Evolutionary conservation across 2,797 vertebrate species (phyloP).

Genomic region (Gorsachius magnificus): DNA sequence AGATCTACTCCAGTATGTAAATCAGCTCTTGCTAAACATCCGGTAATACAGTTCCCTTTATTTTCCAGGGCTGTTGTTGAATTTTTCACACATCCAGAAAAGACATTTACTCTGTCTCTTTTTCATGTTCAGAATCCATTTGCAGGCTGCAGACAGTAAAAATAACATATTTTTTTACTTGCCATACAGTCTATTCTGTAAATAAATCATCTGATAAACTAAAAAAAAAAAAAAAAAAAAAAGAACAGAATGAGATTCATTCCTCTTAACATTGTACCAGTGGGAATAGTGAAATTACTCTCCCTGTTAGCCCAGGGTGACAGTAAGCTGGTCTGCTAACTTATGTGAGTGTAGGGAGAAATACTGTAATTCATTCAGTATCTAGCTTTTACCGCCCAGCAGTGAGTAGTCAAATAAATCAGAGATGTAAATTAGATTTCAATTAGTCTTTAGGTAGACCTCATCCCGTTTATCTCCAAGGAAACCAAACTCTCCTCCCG

Average conservation of each 20-base stretch:
- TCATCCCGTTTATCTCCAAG: background rate
- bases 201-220: conserved; percentile 72
- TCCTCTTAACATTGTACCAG: conserved; percentile 45
- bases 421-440: conserved; percentile 53
- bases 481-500: background rate
- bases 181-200: conserved; percentile 38
- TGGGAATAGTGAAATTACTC: conserved; percentile 42
- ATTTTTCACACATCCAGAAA: conserved; percentile 60
- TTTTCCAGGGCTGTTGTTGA: conserved; percentile 67
- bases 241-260: conserved; percentile 57
- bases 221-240: conserved; percentile 9
- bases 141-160: conserved; percentile 32
- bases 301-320: conserved; percentile 43
- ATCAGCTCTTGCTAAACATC: conserved; percentile 71
- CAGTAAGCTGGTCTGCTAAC: conserved; percentile 10
- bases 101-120: conserved; percentile 62
- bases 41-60: conserved; percentile 66
- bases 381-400: background rate
- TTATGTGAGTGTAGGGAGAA: background rate
- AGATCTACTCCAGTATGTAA: conserved; percentile 73
- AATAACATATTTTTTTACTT: conserved; percentile 71
- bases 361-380: background rate
- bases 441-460: conserved; percentile 10
- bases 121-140: conserved; percentile 67
- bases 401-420: conserved; percentile 8